Percentiles rank a stretch among this genome's conserved stretches.
Evolutionary conservation across 1,140 invertebrate species (phyloP).

Genomic region (Yoshiicerus persimilis): DNA sequence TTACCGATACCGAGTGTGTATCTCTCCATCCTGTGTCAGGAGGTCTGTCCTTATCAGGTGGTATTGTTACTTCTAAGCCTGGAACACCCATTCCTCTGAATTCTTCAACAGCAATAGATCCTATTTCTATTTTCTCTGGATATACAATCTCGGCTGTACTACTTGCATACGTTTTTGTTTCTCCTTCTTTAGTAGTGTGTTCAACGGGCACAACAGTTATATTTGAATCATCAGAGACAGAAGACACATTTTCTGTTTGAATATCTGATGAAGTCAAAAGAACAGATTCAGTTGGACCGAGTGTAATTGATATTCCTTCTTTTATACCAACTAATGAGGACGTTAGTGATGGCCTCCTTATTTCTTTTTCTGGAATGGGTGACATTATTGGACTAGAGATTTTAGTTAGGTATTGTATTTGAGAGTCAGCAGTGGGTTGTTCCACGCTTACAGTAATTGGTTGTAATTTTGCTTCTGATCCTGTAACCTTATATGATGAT

Average conservation of each 20-base stretch:
- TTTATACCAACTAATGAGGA: not conserved
- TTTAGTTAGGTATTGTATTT: conserved; percentile 33
- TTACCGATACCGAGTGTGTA: not conserved
- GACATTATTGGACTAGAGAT: conserved; percentile 30
- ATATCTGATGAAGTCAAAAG: conserved; percentile 6
- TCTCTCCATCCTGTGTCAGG: not conserved
- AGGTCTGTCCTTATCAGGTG: not conserved
- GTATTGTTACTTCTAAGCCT: not conserved
- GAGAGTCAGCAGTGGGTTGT: conserved; percentile 24
- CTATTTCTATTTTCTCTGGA: conserved; percentile 16
- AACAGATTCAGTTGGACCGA: conserved; percentile 32
- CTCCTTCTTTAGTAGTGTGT: not conserved
- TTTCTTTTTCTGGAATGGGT: not conserved
- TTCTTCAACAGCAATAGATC: not conserved
- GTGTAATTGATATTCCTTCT: conserved; percentile 31
- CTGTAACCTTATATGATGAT: not conserved
- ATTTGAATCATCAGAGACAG: not conserved
- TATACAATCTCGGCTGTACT: not conserved
- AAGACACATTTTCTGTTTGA: not conserved
- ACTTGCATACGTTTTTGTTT: not conserved
- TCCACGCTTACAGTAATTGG: conserved; percentile 33
- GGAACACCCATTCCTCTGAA: not conserved
- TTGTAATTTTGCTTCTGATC: not conserved
- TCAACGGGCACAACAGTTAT: conserved; percentile 36
- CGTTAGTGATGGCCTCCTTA: not conserved